A percentile compares a stretch with the other conserved stretches of the same genome.
phyloP scores from a whole-genome alignment of 2,888 invertebrate species.

The Tetragonisca angustula region DNA sequence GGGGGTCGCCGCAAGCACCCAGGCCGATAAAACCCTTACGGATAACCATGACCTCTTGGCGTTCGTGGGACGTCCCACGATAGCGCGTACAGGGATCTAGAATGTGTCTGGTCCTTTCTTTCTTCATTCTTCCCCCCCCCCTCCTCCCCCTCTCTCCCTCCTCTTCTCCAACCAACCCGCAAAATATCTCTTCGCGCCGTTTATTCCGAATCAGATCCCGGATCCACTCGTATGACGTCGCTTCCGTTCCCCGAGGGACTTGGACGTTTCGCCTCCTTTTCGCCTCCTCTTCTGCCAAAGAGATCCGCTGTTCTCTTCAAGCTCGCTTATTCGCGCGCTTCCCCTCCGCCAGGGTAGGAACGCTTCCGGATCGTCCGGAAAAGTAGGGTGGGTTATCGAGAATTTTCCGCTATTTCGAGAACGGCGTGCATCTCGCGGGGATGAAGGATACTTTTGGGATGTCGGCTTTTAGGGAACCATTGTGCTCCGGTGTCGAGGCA shows the following conservation, averaged over 20 bases:
- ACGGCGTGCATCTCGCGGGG: conserved; percentile 4
- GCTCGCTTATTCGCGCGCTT: conserved; percentile 58
- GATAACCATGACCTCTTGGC: conserved; percentile 44
- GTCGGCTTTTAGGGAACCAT: conserved; percentile 8
- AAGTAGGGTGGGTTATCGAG: conserved; percentile 60
- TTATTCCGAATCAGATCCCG: conserved; percentile 78
- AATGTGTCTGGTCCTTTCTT: conserved; percentile 39
- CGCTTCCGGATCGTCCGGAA: conserved; percentile 32
- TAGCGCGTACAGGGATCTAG: conserved; percentile 21
- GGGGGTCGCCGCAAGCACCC: conserved; percentile 57
- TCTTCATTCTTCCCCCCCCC: conserved; percentile 23
- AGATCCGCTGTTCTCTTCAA: conserved; percentile 38
- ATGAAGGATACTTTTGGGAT: conserved; percentile 8
- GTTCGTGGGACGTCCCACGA: conserved; percentile 34
- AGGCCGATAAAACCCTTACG: conserved; percentile 65
- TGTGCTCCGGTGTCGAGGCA: neutral
- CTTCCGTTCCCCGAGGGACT: conserved; percentile 73
- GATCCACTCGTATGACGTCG: conserved; percentile 76
- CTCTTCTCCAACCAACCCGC: conserved; percentile 20
- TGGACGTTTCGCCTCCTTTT: conserved; percentile 68
- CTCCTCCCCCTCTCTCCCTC: conserved; percentile 8
- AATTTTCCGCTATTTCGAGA: conserved; percentile 65
- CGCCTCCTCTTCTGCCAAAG: conserved; percentile 47
- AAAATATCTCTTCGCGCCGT: conserved; percentile 72
- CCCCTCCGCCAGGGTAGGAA: conserved; percentile 11